Evolutionary conservation across 2,113 vertebrate genomes (phyloP).

Genomic region (Hippocampus mohnikei): DNA sequence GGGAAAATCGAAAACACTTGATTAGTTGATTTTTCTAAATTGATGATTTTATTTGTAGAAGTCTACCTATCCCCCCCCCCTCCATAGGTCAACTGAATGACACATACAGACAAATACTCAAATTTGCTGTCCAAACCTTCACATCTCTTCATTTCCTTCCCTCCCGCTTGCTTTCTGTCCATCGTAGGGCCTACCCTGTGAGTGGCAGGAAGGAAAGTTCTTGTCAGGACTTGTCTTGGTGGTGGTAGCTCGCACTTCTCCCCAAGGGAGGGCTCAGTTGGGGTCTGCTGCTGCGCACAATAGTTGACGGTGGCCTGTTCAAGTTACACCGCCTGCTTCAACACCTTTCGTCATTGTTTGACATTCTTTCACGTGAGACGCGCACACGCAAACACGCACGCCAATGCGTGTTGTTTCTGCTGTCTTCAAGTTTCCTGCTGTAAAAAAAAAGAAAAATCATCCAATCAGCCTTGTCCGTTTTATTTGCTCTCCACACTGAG

Average conservation of each 20-base stretch:
- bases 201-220: slow-evolving; percentile 26
- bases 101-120: too few relatives aligned
- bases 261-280: slow-evolving; percentile 10
- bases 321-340: background rate
- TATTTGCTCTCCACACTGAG: slow-evolving; percentile 42
- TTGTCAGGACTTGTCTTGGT: slow-evolving; percentile 24
- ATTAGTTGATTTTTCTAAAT: too few relatives aligned
- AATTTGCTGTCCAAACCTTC: too few relatives aligned
- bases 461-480: slow-evolving; percentile 52
- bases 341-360: background rate
- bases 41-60: too few relatives aligned
- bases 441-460: slow-evolving; percentile 35
- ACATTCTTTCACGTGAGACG: slow-evolving; percentile 13
- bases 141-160: background rate
- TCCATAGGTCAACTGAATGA: too few relatives aligned
- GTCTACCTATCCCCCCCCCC: too few relatives aligned
- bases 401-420: slow-evolving; percentile 21
- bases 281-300: background rate
- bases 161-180: background rate
- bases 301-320: background rate
- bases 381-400: background rate
- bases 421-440: slow-evolving; percentile 43
- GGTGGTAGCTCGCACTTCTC: background rate
- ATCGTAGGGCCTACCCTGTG: background rate
- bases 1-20: too few relatives aligned